phyloP scores from a whole-genome alignment of 2,888 invertebrate genomes.

The Theretra japonica region DNA sequence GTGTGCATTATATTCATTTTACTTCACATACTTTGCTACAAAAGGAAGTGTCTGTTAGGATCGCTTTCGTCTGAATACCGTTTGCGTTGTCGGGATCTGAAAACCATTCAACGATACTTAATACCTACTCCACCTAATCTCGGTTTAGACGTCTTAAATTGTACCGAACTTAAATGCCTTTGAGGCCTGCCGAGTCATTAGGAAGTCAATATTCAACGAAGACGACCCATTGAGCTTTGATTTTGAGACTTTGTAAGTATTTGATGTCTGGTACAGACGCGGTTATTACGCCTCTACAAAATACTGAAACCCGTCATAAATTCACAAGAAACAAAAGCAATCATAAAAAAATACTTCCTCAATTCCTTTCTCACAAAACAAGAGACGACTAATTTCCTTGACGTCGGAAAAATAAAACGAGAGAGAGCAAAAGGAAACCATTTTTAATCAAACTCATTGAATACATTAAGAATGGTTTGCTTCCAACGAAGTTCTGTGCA shows the following conservation, averaged over 20 bases:
- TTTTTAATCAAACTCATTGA: slow-evolving; percentile 20
- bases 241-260: no score
- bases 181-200: no score
- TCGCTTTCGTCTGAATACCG: slow-evolving; percentile 4
- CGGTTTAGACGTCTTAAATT: no score
- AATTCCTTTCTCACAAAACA: background rate
- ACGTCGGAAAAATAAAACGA: background rate
- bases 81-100: background rate
- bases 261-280: background rate
- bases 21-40: slow-evolving; percentile 5
- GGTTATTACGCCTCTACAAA: background rate
- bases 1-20: slow-evolving; percentile 17
- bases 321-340: slow-evolving; percentile 11
- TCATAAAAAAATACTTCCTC: slow-evolving; percentile 5
- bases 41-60: slow-evolving; percentile 17
- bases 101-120: background rate
- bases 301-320: slow-evolving; percentile 3
- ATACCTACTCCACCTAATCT: no score
- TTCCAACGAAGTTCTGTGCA: background rate
- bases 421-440: background rate
- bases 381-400: slow-evolving; percentile 8
- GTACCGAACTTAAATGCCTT: no score
- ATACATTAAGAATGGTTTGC: background rate
- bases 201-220: no score
- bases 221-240: no score